Base-by-base conservation (phyloP, 2,113 vertebrate genomes). In the Madoqua kirkii region DNA sequence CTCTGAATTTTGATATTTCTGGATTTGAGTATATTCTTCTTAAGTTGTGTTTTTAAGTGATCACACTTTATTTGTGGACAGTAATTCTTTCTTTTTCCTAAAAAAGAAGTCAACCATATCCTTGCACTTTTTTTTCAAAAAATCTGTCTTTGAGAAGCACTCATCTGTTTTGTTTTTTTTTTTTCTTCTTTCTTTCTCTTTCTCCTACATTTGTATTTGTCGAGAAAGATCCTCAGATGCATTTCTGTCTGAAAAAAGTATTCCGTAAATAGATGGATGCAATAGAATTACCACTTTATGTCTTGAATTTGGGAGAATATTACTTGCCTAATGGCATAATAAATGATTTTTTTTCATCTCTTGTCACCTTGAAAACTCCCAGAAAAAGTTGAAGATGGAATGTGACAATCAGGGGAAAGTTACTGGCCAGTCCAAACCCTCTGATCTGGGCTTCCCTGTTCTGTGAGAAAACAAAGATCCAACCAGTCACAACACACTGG, bases 281-380 rank as follows among this genome's bases (percentile, higher is more conserved):
- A 40, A 40, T 64, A 86, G 85, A 93, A 97, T 84, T 95, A 19
- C 67, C 92, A 13, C 60, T 86, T 87, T 25, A 3, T 60, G 14
- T 33, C 33, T 82, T 89, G 81, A 10, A 7, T 71, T 83, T 88
- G 50, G 11, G 6, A 43, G 0, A 10, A 36, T 96, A 96, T 90
- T 94, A 96, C 7, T 91, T 87, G 86, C 33, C 71, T 88, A 87
- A 86, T 79, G 91, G 93, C 89, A 96, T 94, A 97, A 90, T 95
- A 92, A 92, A 91, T 96, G 13, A 92, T n/a, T 98, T 95, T 97
- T 92, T 95, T 79, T 12, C 93, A 96, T 92, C 16, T 79, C 33
- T 54, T 90, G 50, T 93, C 94, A 36, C 60, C 79, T 40, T 25
- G 19, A 25, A 83, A 40, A 27, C 12, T n/a, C 10, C 83, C 54